phyloP scores from a whole-genome alignment of 2,888 invertebrate species.

The Phania funesta region DNA sequence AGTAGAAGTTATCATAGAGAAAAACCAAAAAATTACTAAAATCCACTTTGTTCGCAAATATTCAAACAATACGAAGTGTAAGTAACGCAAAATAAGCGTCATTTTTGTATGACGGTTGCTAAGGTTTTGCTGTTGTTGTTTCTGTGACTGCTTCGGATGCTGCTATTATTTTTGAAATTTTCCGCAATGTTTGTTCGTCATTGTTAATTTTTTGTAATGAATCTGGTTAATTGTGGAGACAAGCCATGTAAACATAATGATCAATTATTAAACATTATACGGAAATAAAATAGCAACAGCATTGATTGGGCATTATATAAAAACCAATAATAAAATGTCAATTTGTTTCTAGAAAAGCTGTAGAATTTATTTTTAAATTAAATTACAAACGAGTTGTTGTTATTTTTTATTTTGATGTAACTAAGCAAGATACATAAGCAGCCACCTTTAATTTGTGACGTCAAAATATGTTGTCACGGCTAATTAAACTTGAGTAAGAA shows the following conservation, averaged over 20 bases:
- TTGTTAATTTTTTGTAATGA: slow-evolving; percentile 56
- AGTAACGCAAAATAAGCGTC: slow-evolving; percentile 59
- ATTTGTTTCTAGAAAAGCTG: neutral
- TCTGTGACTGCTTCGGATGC: neutral
- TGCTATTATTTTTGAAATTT: slow-evolving; percentile 46
- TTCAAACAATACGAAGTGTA: slow-evolving; percentile 32
- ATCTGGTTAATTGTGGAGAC: slow-evolving; percentile 56
- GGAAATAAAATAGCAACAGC: slow-evolving; percentile 41
- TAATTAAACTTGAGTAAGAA: slow-evolving; percentile 1
- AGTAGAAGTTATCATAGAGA: neutral
- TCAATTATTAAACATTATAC: slow-evolving; percentile 43
- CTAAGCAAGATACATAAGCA: slow-evolving; percentile 35
- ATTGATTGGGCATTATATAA: neutral
- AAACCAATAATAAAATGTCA: slow-evolving; percentile 6
- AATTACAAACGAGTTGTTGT: neutral
- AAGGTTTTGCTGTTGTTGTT: neutral
- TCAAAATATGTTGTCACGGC: neutral
- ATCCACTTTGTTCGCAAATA: slow-evolving; percentile 30
- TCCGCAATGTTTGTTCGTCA: slow-evolving; percentile 50
- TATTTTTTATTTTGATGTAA: neutral
- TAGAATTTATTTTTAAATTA: slow-evolving; percentile 7
- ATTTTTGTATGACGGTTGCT: slow-evolving; percentile 34
- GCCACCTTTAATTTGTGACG: neutral
- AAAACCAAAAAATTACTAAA: slow-evolving; percentile 6
- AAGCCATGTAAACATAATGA: slow-evolving; percentile 53